Base-by-base conservation (phyloP, 1,140 invertebrate species). In the Pissodes strobi region DNA sequence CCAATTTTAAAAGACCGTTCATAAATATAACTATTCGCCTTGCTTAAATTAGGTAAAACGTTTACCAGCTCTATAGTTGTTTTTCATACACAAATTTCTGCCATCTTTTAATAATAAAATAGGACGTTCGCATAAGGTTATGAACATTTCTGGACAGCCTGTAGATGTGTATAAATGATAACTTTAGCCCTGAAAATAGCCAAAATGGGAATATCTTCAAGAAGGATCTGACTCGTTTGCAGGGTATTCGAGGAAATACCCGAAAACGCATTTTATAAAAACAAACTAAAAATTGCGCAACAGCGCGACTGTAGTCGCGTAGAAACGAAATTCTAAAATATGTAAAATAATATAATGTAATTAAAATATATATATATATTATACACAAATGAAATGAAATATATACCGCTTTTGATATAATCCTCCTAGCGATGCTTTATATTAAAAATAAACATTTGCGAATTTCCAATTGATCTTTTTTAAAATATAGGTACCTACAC, bases 291-390 rank as follows among this genome's bases (percentile, higher is more conserved):
- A 45, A 45, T 45, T 30, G 27, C 56, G 34, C 34, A 59, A 59
- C n/a, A 17, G 43, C 56, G 41, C 52, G 52, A 38, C 52, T 30
- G 23, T 51, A 56, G 49, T 64, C 67, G 67, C 70, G 71, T 69
- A 67, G 73, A 74, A 76, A 77, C 76, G 76, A 77, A 77, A 77
- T 77, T 77, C 76, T 77, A 77, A 70, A 77, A 69, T 57, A 64
- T 77, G 74, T 76, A 76, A 74, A 75, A 74, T 37, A 71, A 69
- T 69, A 71, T 69, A 59, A 65, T 66, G 64, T 69, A 69, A 69
- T 70, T 71, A 68, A 62, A 70, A 68, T 69, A 56, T 56, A 56
- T 69, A 56, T 56, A 56, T 64, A 64, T 64, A 64, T 45, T 71
- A 69, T 72, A 72, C 70, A 71, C 62, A 73, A 46, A 46, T n/a